Conservation (phyloP, 2,113 vertebrate species). For the Ramphastos sulfuratus region DNA sequence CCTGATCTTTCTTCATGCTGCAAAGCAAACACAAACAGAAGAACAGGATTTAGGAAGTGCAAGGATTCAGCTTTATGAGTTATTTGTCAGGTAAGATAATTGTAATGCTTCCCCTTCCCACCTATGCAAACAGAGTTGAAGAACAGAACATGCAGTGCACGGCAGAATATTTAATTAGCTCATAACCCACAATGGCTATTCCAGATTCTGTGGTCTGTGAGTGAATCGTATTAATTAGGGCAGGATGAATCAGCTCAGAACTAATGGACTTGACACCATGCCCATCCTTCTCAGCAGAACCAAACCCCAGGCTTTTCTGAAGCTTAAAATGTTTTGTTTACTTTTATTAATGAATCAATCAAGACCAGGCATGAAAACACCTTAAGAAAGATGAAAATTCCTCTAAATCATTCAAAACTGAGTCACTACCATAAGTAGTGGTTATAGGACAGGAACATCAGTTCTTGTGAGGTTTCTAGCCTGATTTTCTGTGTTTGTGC, state of each 20-base stretch:
- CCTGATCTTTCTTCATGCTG: neutral
- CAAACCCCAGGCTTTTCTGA: neutral
- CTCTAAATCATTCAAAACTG: conserved; percentile 22
- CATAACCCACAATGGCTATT: neutral
- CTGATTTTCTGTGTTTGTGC: conserved; percentile 19
- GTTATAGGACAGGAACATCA: neutral
- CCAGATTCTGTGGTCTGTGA: neutral
- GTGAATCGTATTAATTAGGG: neutral
- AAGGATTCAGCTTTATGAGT: neutral
- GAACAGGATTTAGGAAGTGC: neutral
- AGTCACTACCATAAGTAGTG: neutral
- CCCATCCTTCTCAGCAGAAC: neutral
- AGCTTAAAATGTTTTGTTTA: conserved; percentile 9
- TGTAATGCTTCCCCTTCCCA: neutral
- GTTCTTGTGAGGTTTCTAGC: neutral
- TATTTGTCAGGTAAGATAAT: neutral
- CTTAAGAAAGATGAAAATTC: neutral
- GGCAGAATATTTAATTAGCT: conserved; percentile 15
- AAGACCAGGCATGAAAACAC: neutral
- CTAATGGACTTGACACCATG: conserved; percentile 1
- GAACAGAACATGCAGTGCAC: neutral
- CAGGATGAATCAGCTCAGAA: conserved; percentile 33
- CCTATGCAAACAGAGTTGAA: neutral
- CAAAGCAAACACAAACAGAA: neutral
- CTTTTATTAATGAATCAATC: conserved; percentile 24